A percentile compares a stretch with the other conserved stretches of the same genome.
Evolutionary conservation across 2,888 invertebrate genomes (phyloP).

Genomic region (Caenorhabditis sp.): DNA sequence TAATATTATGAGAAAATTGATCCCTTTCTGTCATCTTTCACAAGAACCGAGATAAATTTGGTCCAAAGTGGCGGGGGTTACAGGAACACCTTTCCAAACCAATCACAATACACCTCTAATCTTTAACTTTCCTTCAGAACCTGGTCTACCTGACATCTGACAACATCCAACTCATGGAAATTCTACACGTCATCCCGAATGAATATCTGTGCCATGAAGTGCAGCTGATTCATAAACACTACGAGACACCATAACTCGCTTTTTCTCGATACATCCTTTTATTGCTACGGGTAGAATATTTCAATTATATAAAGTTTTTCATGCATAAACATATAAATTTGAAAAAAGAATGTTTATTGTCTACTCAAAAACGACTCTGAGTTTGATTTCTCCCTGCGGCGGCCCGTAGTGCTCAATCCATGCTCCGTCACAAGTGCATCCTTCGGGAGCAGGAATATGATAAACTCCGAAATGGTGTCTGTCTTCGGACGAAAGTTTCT

Average conservation of each 20-base stretch:
- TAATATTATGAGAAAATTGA: no score
- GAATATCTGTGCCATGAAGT: conserved; percentile 60
- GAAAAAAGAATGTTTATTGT: no score
- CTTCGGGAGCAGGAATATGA: conserved; percentile 80
- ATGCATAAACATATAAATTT: no score
- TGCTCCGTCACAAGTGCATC: conserved; percentile 72
- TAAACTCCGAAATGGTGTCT: conserved; percentile 79
- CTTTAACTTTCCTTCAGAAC: conserved; percentile 70
- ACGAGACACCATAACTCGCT: conserved; percentile 45
- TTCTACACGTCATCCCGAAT: conserved; percentile 72
- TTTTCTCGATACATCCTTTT: not conserved
- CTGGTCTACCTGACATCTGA: conserved; percentile 78
- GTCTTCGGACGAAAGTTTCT: conserved; percentile 67
- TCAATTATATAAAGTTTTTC: not conserved
- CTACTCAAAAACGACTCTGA: conserved; percentile 68
- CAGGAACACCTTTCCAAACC: no score
- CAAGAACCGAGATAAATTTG: no score
- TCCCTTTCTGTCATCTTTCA: no score
- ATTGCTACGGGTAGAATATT: conserved; percentile 10
- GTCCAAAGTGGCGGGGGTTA: no score
- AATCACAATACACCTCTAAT: no score
- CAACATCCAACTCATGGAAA: conserved; percentile 78
- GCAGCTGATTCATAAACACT: conserved; percentile 56
- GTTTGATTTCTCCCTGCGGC: conserved; percentile 76
- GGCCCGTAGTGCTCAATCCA: conserved; percentile 81